Percentiles rank a stretch among this genome's conserved stretches.
phyloP scores from a whole-genome alignment of 2,113 vertebrate genomes.

The Hystrix cristata region DNA sequence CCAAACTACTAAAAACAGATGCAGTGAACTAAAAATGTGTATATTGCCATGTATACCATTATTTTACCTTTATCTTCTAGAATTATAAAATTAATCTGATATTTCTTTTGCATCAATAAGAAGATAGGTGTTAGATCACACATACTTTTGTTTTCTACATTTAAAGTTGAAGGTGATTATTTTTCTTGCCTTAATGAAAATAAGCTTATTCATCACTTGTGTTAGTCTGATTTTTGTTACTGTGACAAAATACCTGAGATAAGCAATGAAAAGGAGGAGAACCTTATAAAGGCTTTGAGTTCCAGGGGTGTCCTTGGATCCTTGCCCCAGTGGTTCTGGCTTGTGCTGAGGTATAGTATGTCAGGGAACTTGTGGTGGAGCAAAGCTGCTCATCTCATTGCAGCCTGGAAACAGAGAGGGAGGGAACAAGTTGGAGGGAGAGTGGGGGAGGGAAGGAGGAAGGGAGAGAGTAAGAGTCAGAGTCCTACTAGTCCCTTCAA shows the following conservation, averaged over 20 bases:
- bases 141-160: constrained; percentile 19
- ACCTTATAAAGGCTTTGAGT: neutral
- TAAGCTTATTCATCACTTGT: neutral
- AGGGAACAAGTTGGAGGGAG: neutral
- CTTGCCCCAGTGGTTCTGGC: too few relatives aligned
- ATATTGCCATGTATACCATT: neutral
- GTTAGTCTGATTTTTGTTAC: neutral
- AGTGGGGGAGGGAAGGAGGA: too few relatives aligned
- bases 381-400: neutral
- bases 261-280: neutral
- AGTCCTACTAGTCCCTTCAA: neutral
- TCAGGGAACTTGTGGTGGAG: neutral
- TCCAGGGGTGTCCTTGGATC: neutral
- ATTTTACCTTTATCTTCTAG: constrained; percentile 6
- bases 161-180: constrained; percentile 41
- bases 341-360: neutral
- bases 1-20: neutral
- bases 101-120: neutral
- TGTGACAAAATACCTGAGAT: neutral
- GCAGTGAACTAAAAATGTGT: neutral
- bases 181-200: neutral
- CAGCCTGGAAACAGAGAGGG: neutral
- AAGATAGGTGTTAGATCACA: neutral
- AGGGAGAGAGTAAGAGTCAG: too few relatives aligned
- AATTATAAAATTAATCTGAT: constrained; percentile 30